These are phyloP conservation scores for Drosophila fulvimacula DNA, from an alignment of 2,888 invertebrate genomes.

Conservation along the genomic window DNA sequence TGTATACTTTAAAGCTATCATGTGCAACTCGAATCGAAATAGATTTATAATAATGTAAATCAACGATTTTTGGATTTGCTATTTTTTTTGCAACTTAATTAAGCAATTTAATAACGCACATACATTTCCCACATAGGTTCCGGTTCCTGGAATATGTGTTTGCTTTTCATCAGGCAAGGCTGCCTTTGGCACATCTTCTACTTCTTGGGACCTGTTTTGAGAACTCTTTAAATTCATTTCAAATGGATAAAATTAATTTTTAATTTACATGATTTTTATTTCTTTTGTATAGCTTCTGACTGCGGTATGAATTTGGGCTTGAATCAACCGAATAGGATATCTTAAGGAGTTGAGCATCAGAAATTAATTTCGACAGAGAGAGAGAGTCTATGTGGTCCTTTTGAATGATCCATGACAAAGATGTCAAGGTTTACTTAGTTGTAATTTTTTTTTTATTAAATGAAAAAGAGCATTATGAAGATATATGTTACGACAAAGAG, in stretches of 20 bases:
- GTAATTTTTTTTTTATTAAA: not conserved
- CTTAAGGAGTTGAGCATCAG: not conserved
- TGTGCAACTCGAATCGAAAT: too few species aligned
- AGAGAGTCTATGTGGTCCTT: too few species aligned
- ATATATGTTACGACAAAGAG: conserved; percentile 4
- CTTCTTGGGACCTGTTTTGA: conserved; percentile 30
- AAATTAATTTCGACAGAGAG: too few species aligned
- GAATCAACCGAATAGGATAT: not conserved
- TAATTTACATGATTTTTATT: conserved; percentile 38
- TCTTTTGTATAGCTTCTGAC: conserved; percentile 12
- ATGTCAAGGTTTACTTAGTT: conserved; percentile 12
- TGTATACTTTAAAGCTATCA: not conserved
- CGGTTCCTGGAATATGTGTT: conserved; percentile 62
- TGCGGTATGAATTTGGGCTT: not conserved
- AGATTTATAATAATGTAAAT: too few species aligned
- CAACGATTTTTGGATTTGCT: too few species aligned
- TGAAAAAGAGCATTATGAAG: conserved; percentile 11
- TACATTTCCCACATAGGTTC: conserved; percentile 54
- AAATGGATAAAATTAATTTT: too few species aligned
- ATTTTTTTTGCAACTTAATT: not conserved
- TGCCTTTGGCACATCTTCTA: conserved; percentile 33
- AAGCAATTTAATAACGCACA: not conserved
- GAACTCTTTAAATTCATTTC: not conserved
- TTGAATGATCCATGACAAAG: not conserved
- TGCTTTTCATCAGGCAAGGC: conserved; percentile 32